phyloP scores from a whole-genome alignment of 1,140 invertebrate genomes.

The Philotrypesis tridentata region DNA sequence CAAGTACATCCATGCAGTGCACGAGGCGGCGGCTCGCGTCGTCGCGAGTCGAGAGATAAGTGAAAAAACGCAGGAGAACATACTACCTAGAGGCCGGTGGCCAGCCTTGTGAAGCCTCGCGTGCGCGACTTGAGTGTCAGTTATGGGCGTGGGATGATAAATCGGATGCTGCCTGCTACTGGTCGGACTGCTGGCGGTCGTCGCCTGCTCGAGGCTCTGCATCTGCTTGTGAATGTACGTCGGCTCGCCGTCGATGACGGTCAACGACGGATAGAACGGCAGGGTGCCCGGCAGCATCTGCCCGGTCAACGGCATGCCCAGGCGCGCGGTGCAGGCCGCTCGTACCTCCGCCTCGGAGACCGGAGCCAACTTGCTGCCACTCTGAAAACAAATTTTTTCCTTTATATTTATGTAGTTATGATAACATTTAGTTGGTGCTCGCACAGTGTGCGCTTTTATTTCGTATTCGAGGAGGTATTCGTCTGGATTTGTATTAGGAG shows the following conservation, averaged over 20 bases:
- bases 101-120: conserved; percentile 84
- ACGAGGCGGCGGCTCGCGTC: neutral
- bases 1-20: conserved; percentile 9
- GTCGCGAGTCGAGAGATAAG: neutral
- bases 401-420: no score
- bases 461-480: neutral
- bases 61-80: conserved; percentile 62
- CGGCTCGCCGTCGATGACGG: conserved; percentile 76
- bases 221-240: conserved; percentile 78
- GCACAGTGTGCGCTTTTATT: no score
- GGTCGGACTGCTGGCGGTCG: conserved; percentile 42
- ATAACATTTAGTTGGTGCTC: no score
- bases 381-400: conserved; percentile 56
- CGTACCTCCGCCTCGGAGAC: conserved; percentile 87
- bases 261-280: conserved; percentile 84
- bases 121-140: conserved; percentile 81
- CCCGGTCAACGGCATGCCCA: conserved; percentile 83
- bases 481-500: neutral
- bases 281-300: conserved; percentile 83
- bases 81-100: conserved; percentile 85
- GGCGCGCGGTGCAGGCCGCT: conserved; percentile 81
- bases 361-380: conserved; percentile 75
- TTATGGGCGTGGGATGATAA: conserved; percentile 73
- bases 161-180: conserved; percentile 62
- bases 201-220: conserved; percentile 75